Conservation (phyloP, 2,113 vertebrate species). For the Pleuronectes platessa region DNA sequence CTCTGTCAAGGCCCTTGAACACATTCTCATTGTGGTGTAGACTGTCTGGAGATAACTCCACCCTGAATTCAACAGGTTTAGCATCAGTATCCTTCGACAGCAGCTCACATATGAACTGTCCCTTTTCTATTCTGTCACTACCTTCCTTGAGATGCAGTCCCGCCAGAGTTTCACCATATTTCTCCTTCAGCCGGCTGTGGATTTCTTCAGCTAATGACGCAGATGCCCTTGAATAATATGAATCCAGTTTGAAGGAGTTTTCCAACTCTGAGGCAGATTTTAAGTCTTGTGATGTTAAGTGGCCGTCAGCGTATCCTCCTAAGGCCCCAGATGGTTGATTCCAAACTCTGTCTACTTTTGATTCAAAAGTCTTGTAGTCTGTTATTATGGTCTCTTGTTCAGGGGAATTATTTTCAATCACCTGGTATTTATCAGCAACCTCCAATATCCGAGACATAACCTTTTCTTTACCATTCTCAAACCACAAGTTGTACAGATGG, state of each 20-base stretch:
- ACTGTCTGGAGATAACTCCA: conserved; percentile 26
- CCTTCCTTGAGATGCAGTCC: conserved; percentile 3
- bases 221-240: conserved; percentile 27
- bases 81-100: background rate
- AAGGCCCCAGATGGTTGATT: background rate
- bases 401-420: too few relatives aligned
- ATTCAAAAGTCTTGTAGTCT: too few relatives aligned
- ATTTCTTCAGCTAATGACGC: conserved; percentile 2
- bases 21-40: conserved; percentile 21
- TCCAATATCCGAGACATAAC: too few relatives aligned
- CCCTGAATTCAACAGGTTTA: conserved; percentile 34
- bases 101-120: conserved; percentile 38
- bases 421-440: too few relatives aligned
- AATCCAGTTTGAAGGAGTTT: conserved; percentile 44
- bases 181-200: conserved; percentile 13
- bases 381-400: too few relatives aligned
- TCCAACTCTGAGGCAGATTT: conserved; percentile 29
- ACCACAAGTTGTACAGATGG: too few relatives aligned
- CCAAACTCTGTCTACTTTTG: too few relatives aligned
- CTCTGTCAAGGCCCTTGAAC: conserved; percentile 2
- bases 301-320: conserved; percentile 1
- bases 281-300: background rate
- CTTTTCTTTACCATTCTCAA: too few relatives aligned
- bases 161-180: conserved; percentile 29
- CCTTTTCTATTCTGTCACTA: conserved; percentile 21